Conservation (phyloP, 2,797 vertebrate genomes). For the Carcharodon carcharias region DNA sequence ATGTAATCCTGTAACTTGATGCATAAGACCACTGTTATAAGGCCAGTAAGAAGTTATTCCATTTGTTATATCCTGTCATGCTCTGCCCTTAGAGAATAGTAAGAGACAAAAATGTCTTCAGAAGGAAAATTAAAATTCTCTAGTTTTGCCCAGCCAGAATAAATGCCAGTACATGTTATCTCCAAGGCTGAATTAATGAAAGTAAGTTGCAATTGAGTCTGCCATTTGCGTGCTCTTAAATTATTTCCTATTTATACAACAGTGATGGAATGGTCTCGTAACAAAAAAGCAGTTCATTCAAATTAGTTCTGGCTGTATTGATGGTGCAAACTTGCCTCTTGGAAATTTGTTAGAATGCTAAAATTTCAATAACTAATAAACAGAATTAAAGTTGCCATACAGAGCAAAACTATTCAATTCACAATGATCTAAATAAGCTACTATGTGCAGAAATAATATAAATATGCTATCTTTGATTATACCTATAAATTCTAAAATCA, state of each 20-base stretch:
- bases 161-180: background rate
- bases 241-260: background rate
- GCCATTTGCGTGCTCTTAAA: background rate
- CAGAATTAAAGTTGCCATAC: background rate
- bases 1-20: background rate
- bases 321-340: background rate
- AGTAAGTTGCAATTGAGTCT: background rate
- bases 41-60: background rate
- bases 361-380: background rate
- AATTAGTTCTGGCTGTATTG: background rate
- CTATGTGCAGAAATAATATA: background rate
- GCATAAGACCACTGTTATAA: background rate
- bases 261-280: background rate
- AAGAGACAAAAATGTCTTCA: background rate
- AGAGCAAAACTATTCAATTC: conserved; percentile 4
- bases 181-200: background rate
- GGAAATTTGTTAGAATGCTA: background rate
- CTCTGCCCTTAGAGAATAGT: too few species aligned
- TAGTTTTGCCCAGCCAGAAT: background rate
- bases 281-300: background rate
- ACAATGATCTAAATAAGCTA: background rate
- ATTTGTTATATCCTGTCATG: background rate
- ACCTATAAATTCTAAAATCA: background rate
- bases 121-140: background rate
- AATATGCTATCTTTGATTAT: background rate